phyloP scores from a whole-genome alignment of 2,888 invertebrate genomes.

The Calliopum simillimum region DNA sequence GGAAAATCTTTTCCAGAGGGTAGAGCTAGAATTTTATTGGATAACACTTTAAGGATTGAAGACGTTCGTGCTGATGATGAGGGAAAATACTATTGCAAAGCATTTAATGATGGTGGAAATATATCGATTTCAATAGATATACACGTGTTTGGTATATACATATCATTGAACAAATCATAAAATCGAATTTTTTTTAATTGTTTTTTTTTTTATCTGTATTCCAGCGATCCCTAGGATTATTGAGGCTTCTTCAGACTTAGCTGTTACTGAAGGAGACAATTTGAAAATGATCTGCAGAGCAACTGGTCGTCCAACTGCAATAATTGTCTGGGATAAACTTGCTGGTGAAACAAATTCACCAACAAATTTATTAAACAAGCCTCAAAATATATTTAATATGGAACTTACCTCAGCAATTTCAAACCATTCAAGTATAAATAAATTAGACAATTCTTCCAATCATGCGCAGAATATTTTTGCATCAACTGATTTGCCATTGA shows the following conservation, averaged over 20 bases:
- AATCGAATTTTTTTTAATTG: background rate
- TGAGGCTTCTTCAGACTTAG: slow-evolving; percentile 52
- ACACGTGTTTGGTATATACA: slow-evolving; percentile 52
- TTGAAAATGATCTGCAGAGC: slow-evolving; percentile 53
- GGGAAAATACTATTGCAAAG: slow-evolving; percentile 52
- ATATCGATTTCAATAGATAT: slow-evolving; percentile 50
- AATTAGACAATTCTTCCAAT: too few relatives aligned
- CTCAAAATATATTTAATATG: too few relatives aligned
- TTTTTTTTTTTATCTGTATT: background rate
- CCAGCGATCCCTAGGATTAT: slow-evolving; percentile 52
- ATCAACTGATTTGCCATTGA: too few relatives aligned
- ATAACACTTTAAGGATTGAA: slow-evolving; percentile 54
- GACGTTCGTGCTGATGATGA: slow-evolving; percentile 53
- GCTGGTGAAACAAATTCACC: too few relatives aligned
- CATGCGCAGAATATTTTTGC: too few relatives aligned
- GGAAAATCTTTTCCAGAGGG: slow-evolving; percentile 51
- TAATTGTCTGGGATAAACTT: slow-evolving; percentile 50
- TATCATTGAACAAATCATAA: too few relatives aligned
- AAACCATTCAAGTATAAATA: too few relatives aligned
- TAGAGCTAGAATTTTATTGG: slow-evolving; percentile 51
- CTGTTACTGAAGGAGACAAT: slow-evolving; percentile 49
- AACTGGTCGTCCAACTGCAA: slow-evolving; percentile 49
- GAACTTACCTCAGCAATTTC: too few relatives aligned
- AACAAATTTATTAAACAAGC: too few relatives aligned
- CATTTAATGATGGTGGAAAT: slow-evolving; percentile 54